Conservation (phyloP, 2,113 vertebrate genomes). For the Chinchilla lanigera region DNA sequence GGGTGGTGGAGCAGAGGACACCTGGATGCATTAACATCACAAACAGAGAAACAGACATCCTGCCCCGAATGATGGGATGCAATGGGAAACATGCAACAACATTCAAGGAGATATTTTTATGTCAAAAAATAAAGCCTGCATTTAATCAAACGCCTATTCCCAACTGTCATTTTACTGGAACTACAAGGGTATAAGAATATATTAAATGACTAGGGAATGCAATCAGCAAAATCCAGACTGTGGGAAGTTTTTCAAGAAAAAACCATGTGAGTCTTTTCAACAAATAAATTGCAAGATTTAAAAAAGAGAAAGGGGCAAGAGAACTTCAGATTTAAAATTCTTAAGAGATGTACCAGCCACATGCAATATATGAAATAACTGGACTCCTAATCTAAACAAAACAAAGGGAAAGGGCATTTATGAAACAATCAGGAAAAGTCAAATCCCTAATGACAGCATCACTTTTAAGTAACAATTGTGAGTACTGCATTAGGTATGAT, state of each 20-base stretch:
- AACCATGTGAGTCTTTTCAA: neutral
- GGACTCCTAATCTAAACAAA: conserved; percentile 7
- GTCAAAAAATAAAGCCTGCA: conserved; percentile 30
- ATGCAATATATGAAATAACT: conserved; percentile 17
- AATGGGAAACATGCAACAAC: neutral
- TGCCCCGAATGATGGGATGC: neutral
- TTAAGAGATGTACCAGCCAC: neutral
- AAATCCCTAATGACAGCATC: neutral
- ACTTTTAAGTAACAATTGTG: conserved; percentile 5
- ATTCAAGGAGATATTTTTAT: neutral
- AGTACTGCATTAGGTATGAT: neutral
- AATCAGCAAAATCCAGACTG: conserved; percentile 23
- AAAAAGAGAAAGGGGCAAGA: neutral
- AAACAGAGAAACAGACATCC: neutral
- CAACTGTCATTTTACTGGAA: neutral
- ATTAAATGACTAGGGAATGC: neutral
- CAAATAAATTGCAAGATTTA: neutral
- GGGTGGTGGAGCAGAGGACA: neutral
- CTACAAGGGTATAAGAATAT: neutral
- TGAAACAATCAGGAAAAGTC: neutral
- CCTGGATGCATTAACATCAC: neutral
- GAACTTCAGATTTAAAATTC: conserved; percentile 32
- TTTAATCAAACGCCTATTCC: neutral
- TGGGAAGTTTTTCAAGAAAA: neutral
- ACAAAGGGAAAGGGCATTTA: neutral